phyloP scores from a whole-genome alignment of 1,140 invertebrate species.

The Antheraea pernyi region DNA sequence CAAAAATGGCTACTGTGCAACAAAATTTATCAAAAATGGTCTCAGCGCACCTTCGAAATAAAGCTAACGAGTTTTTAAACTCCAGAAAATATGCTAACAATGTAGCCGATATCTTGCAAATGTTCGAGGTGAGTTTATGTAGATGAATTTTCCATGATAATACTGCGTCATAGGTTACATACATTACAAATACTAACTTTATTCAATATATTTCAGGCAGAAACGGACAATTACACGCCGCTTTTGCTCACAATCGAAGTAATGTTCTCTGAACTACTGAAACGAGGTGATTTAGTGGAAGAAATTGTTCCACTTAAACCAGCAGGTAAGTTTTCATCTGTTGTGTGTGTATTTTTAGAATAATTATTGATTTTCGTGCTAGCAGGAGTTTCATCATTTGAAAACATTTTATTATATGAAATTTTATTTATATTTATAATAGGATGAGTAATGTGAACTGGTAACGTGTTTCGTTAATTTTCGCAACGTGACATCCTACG shows the following conservation, averaged over 20 bases:
- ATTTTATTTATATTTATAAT: not conserved
- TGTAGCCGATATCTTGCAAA: conserved; percentile 81
- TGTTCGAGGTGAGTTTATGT: conserved; percentile 79
- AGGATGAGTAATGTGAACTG: not conserved
- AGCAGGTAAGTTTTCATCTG: conserved; percentile 54
- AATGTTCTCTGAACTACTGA: conserved; percentile 84
- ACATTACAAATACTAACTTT: conserved; percentile 43
- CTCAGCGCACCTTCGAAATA: conserved; percentile 79
- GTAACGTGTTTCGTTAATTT: conserved; percentile 25
- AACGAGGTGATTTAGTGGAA: conserved; percentile 81
- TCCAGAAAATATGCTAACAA: conserved; percentile 82
- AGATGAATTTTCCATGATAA: conserved; percentile 20
- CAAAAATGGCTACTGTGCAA: conserved; percentile 70
- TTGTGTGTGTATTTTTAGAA: conserved; percentile 20
- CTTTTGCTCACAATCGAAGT: conserved; percentile 83
- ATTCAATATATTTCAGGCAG: conserved; percentile 68
- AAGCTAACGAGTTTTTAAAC: conserved; percentile 84
- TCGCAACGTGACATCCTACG: conserved; percentile 41
- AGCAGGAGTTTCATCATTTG: not conserved
- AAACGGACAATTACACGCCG: conserved; percentile 75
- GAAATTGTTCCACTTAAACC: conserved; percentile 80
- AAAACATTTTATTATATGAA: not conserved
- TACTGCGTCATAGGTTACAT: conserved; percentile 69
- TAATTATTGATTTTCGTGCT: conserved; percentile 51
- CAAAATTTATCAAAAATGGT: conserved; percentile 73